These are phyloP conservation scores for Peromyscus aztecus DNA, from an alignment of 2,797 vertebrate species.

Conservation along the genomic window DNA sequence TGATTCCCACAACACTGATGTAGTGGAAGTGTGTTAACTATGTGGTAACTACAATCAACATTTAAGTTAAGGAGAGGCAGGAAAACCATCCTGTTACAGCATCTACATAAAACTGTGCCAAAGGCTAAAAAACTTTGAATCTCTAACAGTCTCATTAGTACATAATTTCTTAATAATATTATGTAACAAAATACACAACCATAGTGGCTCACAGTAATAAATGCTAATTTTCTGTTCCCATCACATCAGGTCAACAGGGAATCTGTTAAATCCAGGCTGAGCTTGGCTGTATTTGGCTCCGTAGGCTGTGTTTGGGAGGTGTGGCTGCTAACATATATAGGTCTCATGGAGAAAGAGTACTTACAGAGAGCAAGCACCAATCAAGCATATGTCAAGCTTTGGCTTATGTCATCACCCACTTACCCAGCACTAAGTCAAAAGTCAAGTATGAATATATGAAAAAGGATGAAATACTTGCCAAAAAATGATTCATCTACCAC, in stretches of 20 bases:
- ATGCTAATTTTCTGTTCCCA: background rate
- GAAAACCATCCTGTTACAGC: background rate
- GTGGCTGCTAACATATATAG: background rate
- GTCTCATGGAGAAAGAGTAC: background rate
- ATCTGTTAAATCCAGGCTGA: background rate
- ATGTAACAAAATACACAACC: background rate
- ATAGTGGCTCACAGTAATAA: background rate
- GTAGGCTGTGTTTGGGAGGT: background rate
- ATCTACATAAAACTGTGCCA: background rate
- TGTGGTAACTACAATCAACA: background rate
- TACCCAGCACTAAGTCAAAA: background rate
- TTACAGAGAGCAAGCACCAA: background rate
- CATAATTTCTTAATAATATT: conserved; percentile 26
- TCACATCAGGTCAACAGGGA: conserved; percentile 19
- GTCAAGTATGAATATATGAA: background rate
- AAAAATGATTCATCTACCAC: conserved; percentile 7
- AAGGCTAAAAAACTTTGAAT: background rate
- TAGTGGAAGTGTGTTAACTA: background rate
- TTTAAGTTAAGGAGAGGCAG: conserved; percentile 4
- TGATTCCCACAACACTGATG: background rate
- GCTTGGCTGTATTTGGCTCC: background rate
- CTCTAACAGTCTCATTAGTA: background rate
- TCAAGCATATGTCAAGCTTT: background rate
- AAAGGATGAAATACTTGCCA: background rate
- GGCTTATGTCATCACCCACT: background rate